Evolutionary conservation across 2,113 vertebrate species (phyloP), one percentile per base, ranked within the genome.

Genomic region (Dicrurus megarhynchus): DNA sequence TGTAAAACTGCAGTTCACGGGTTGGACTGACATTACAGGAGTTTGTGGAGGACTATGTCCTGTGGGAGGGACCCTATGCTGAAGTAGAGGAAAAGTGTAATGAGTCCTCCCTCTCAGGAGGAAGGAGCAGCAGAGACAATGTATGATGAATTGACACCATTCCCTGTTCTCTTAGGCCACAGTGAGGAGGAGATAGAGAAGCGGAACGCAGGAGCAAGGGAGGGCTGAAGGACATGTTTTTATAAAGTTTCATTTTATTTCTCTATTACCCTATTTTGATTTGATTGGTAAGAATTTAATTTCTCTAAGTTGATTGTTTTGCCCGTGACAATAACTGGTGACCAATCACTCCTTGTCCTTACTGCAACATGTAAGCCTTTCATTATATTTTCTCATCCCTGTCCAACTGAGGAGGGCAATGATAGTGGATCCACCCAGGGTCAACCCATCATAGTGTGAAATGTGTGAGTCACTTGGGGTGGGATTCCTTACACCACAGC

Each of bases 361-460:
- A n/a, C 14, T 41, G 59, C 0, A 1, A 35, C 10, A 12, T 3
- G 5, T 2, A 3, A 64, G 5, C 5, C 18, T 41, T 83, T 28
- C 2, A 4, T 39, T 41, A 9, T 21, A 15, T 35, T n/a, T 63
- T 44, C 16, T 69, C 7, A 47, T 17, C 9, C 17, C 4, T 17
- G 9, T 20, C 39, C 44, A 42, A 11, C 4, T 39, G 28, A 81
- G 24, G 12, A 49, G 3, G 6, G 16, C 8, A 33, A 24, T 32
- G 12, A n/a, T 23, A 23, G 16, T n/a, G 42, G 16, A 35, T 35
- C 6, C 23, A 39, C 9, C 5, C 12, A 23, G 16, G 8, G 18
- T 14, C n/a, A 70, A n/a, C 4, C 5, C 26, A 47, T 2, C 4
- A 30, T 4, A 16, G 11, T 14, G 49, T 0, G 0, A 4, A 59